Percentiles rank a stretch among this genome's conserved stretches.
These are phyloP conservation scores for Lasiurus borealis DNA, from an alignment of 2,113 vertebrate species.

Conservation along the genomic window DNA sequence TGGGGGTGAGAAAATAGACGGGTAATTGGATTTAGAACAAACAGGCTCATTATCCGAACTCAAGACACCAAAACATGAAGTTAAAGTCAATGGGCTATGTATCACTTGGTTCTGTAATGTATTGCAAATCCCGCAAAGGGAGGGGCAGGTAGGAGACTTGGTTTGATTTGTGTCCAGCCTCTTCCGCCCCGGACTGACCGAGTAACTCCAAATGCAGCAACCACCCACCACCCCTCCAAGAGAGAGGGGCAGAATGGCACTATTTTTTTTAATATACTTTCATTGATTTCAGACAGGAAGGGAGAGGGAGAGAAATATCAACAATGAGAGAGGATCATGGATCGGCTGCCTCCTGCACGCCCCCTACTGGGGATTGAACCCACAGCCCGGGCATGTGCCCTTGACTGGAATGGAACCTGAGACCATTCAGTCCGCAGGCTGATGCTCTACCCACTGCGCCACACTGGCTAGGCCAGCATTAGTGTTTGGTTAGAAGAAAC, in stretches of 20 bases:
- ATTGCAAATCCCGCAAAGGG: constrained; percentile 32
- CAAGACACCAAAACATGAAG: constrained; percentile 71
- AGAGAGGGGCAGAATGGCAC: background rate
- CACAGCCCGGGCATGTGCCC: too few relatives aligned
- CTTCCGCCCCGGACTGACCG: background rate
- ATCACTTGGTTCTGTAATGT: constrained; percentile 40
- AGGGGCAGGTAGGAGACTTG: background rate
- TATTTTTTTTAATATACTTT: background rate
- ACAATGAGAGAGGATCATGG: too few relatives aligned
- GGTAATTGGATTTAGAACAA: constrained; percentile 76
- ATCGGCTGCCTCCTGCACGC: too few relatives aligned
- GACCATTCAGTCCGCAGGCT: too few relatives aligned
- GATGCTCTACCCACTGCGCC: too few relatives aligned
- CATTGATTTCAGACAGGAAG: too few relatives aligned
- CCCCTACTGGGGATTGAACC: too few relatives aligned
- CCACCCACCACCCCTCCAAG: background rate
- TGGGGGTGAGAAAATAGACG: constrained; percentile 67
- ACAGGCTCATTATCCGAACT: constrained; percentile 69
- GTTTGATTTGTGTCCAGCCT: background rate
- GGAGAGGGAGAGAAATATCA: too few relatives aligned
- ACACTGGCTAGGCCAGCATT: too few relatives aligned
- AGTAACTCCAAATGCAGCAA: background rate
- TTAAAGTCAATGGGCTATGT: constrained; percentile 51
- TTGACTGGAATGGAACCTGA: too few relatives aligned
- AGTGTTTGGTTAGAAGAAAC: background rate